A percentile compares a stretch with the other conserved stretches of the same genome.
Conservation (phyloP, 2,797 vertebrate genomes). For the Fratercula arctica region DNA sequence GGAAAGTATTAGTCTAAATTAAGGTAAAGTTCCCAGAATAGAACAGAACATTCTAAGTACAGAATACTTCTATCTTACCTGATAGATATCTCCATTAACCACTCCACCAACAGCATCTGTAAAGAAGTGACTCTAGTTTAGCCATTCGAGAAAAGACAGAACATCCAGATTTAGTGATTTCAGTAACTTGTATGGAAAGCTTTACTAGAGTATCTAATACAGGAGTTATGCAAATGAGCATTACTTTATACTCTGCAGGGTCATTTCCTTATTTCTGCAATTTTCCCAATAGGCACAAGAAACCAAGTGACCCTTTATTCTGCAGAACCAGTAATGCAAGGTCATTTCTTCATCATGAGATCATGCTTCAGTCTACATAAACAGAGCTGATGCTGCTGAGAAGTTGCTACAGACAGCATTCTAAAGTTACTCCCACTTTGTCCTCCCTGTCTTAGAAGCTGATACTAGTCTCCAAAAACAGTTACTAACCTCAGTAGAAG, state of each 20-base stretch:
- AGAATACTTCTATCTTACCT: constrained; percentile 79
- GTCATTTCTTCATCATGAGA: background rate
- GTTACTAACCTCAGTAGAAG: background rate
- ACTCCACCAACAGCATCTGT: constrained; percentile 82
- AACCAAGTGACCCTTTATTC: background rate
- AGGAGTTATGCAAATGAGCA: background rate
- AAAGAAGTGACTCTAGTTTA: constrained; percentile 57
- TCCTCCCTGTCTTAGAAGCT: background rate
- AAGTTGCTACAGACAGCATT: background rate
- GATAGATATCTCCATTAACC: constrained; percentile 88
- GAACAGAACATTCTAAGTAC: background rate
- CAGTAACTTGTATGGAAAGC: background rate
- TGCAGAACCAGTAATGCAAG: background rate
- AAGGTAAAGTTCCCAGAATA: background rate
- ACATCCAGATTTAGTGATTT: background rate
- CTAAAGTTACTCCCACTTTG: background rate
- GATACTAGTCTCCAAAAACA: background rate
- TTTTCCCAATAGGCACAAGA: background rate
- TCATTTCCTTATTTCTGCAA: background rate
- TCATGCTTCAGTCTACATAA: background rate
- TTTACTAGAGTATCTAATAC: background rate
- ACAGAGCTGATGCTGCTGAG: background rate
- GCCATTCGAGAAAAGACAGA: background rate
- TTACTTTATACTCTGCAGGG: background rate
- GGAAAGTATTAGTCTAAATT: background rate